Base-by-base conservation (phyloP, 2,113 vertebrate species). In the Forbesichthys papilliferus region DNA sequence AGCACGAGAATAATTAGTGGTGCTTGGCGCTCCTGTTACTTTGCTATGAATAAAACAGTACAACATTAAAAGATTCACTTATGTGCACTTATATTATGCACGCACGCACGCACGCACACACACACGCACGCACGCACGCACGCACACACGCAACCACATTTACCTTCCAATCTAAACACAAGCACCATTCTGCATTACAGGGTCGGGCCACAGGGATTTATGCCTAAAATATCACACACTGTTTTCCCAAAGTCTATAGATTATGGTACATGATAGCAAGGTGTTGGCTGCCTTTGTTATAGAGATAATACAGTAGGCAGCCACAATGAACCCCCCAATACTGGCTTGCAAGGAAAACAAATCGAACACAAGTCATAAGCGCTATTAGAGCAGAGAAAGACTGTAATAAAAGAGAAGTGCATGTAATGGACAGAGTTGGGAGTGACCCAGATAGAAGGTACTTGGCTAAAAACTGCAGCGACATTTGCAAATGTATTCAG, bases 1-100 rank as follows among this genome's bases (percentile, higher is more conserved):
- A 42, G 36, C 36, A 20, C 11, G 7, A 33, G 48, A 64, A 51
- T 74, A 80, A 75, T 81, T 82, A 77, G 73, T 60, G 71, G 66
- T 7, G 0, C 71, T 77, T 66, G 54, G 36, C 67, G 71, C 63
- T 42, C 14, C 64, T 65, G 74, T 79, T 58, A 69, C 70, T 54
- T 61, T 84, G 73, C 79, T 77, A 54, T 12, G 60, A 71, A 66
- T 61, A 62, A 58, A 27, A 27, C 27, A 27, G 27, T 27, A 27
- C 2, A 27, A 27, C 27, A 27, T 27, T 2, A 27, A 27, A 27
- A 27, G 27, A 27, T 27, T 27, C 27, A 27, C 27, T 27, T 27
- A 27, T 16, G 16, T 16, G 16, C 16, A 16, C 16, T 16, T 16
- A 16, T 16, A 16, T 16, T 16, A 16, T 1, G 20, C 20, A 20